Conservation (phyloP, 2,888 invertebrate species). For the Reticulitermes lucifugus region DNA sequence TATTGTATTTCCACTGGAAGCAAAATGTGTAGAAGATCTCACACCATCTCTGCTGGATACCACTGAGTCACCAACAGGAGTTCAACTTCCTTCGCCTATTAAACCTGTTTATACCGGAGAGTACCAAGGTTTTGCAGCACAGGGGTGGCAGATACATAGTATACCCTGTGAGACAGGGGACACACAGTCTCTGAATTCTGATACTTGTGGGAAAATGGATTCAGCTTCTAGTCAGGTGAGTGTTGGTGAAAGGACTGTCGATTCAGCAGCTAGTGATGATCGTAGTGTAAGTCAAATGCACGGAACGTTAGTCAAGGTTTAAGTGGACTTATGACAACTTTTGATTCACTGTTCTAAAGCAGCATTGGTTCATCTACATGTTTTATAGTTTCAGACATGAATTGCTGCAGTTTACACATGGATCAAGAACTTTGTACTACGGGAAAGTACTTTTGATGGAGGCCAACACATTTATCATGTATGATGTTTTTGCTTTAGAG, state of each 20-base stretch:
- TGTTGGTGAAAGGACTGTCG: not conserved
- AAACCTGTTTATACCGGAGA: constrained; percentile 64
- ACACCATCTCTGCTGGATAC: constrained; percentile 55
- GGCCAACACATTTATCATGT: not conserved
- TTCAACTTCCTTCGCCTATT: constrained; percentile 71
- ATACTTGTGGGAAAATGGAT: not conserved
- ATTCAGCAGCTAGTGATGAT: not conserved
- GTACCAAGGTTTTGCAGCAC: constrained; percentile 61
- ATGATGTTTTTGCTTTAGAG: not conserved
- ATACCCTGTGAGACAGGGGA: constrained; percentile 59
- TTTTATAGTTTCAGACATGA: constrained; percentile 8
- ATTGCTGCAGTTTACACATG: not conserved
- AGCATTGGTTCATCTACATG: constrained; percentile 2
- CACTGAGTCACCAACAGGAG: constrained; percentile 62
- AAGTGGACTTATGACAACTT: constrained; percentile 51
- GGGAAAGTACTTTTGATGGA: not conserved
- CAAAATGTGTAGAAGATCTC: constrained; percentile 39
- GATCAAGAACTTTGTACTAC: not conserved
- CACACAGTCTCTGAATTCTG: constrained; percentile 8
- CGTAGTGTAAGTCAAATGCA: constrained; percentile 37
- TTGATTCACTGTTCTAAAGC: constrained; percentile 49
- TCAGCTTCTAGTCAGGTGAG: constrained; percentile 29
- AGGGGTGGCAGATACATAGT: constrained; percentile 59
- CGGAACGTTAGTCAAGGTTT: constrained; percentile 47
- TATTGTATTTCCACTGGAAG: constrained; percentile 30